These are phyloP conservation scores for Brachionus sp. DNA, from an alignment of 1,140 invertebrate species.

Conservation along the genomic window DNA sequence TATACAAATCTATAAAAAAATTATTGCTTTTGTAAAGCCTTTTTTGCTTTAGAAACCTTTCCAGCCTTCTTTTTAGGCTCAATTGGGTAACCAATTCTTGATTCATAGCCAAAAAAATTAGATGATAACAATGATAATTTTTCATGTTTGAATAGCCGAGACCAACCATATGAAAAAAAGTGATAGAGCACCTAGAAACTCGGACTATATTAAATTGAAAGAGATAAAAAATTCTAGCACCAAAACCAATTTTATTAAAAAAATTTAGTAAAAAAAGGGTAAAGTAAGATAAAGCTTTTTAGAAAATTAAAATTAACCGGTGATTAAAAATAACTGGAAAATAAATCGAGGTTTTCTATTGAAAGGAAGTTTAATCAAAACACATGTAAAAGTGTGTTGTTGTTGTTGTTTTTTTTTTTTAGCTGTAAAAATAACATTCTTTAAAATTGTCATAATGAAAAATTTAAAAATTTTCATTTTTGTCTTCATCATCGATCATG, in stretches of 20 bases:
- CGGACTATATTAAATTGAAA: no score
- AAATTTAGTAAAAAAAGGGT: neutral
- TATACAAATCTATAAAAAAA: no score
- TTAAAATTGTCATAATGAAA: neutral
- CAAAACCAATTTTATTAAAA: neutral
- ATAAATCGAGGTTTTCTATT: neutral
- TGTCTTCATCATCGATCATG: constrained; percentile 8
- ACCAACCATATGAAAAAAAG: no score
- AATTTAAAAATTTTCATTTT: neutral
- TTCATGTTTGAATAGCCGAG: no score
- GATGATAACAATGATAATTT: no score
- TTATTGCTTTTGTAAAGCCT: no score
- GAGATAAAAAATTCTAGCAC: neutral
- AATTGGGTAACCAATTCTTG: no score
- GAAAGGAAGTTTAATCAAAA: neutral
- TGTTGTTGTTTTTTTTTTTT: no score
- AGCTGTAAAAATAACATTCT: neutral
- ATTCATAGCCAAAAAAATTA: no score
- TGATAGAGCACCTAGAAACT: no score
- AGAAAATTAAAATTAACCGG: neutral
- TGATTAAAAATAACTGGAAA: neutral
- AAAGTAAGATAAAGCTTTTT: neutral
- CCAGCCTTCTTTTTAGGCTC: no score
- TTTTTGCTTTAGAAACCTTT: no score
- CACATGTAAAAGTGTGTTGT: neutral